Evolutionary conservation across 2,888 invertebrate genomes (phyloP), one percentile per base, ranked within the genome.

Genomic region (Brachylomia viminalis): DNA sequence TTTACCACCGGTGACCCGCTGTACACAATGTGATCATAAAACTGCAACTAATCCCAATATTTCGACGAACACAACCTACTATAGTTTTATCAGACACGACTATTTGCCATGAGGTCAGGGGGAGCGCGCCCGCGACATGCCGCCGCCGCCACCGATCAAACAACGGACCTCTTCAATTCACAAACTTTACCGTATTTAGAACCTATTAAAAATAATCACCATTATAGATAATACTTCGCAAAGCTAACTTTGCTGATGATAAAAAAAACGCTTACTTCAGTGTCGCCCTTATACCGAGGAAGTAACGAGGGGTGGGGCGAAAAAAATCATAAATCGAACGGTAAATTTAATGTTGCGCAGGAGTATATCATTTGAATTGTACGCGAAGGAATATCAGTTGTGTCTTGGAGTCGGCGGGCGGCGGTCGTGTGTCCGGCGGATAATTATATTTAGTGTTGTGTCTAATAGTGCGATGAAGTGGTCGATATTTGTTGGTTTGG

Each of bases 381-480:
- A 91, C 87, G 91, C 89, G 85, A 86, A 82, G 88, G 83, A 87
- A 88, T 89, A 89, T 92, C 92, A 95, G 95, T 95, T 86, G 92
- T 90, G 91, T 86, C 88, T 91, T 87, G 87, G 86, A 89, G 91
- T 90, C 89, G 88, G 88, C 87, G 87, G 86, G 87, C 85, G 90
- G 88, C 89, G 93, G 93, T 91, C 92, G 91, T 87, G 85, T 86
- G 84, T 80, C 80, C 83, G 87, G 77, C 86, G 70, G 77, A 79
- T 85, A 81, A 86, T 89, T 88, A 80, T 20, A 89, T 86, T 86
- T 90, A 91, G 93, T 93, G 92, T 91, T 92, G 94, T 92, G 92
- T 85, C 89, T 90, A 89, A 90, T 87, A 91, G 95, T 96, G 95
- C 91, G 87, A 96, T 96, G 96, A 93, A 92, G 94, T 96, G 95